A percentile compares a stretch with the other conserved stretches of the same genome.
These are phyloP conservation scores for Microcebus ravelobensis DNA, from an alignment of 2,113 vertebrate species.

Conservation along the genomic window DNA sequence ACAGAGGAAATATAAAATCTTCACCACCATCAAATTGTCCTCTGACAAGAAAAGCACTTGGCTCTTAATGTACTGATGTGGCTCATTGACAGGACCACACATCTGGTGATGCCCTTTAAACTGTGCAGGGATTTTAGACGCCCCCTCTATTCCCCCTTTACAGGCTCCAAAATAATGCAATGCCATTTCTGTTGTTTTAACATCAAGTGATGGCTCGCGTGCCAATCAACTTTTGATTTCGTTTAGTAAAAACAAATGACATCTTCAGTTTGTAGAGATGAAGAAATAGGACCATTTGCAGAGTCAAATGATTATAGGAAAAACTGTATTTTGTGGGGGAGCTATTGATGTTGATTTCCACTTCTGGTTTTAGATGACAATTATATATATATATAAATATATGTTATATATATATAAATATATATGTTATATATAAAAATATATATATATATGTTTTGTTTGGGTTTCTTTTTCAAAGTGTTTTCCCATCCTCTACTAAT, in stretches of 20 bases:
- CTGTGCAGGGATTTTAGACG: fast-evolving
- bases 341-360: background rate
- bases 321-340: background rate
- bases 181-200: slow-evolving; percentile 38
- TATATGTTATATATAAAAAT: background rate
- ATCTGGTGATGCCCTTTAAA: slow-evolving; percentile 44
- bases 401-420: background rate
- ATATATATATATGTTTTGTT: background rate
- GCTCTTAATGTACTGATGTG: slow-evolving; percentile 62
- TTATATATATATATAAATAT: background rate
- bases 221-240: background rate
- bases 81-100: slow-evolving; percentile 52
- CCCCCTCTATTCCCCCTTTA: fast-evolving
- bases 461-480: slow-evolving; percentile 5
- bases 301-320: background rate
- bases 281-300: background rate
- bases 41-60: slow-evolving; percentile 72
- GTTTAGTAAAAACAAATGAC: background rate
- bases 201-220: background rate
- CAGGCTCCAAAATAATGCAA: background rate
- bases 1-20: slow-evolving; percentile 76
- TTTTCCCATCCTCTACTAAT: background rate
- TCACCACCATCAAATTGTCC: slow-evolving; percentile 69
- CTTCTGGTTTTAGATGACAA: background rate
- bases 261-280: background rate